Conservation (phyloP, 2,888 invertebrate genomes). For the Ellobium chinense region DNA sequence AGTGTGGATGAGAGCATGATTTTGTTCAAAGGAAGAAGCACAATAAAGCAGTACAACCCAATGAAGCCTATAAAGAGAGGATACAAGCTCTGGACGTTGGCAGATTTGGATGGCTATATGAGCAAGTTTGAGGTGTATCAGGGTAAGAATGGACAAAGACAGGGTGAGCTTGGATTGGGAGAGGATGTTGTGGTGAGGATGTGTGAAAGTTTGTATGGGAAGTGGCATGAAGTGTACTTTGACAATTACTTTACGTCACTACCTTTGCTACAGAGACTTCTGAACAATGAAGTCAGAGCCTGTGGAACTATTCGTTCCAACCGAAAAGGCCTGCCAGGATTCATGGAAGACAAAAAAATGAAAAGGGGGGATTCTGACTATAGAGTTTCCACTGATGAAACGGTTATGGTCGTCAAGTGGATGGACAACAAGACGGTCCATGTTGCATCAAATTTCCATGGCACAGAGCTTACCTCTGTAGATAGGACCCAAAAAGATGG, state of each 20-base stretch:
- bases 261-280: conserved; percentile 32
- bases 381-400: conserved; percentile 20
- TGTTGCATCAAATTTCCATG: conserved; percentile 25
- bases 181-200: conserved; percentile 45
- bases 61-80: conserved; percentile 47
- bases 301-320: conserved; percentile 47
- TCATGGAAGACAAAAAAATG: conserved; percentile 23
- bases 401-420: conserved; percentile 34
- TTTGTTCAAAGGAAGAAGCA: conserved; percentile 39
- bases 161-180: conserved; percentile 18
- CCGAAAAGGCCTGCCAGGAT: conserved; percentile 34
- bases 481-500: conserved; percentile 29
- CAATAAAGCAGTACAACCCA: conserved; percentile 45
- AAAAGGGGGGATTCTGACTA: conserved; percentile 20
- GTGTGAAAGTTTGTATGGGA: neutral
- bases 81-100: conserved; percentile 8
- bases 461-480: neutral
- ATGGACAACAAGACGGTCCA: conserved; percentile 39
- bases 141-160: neutral
- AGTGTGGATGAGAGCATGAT: conserved; percentile 46
- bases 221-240: conserved; percentile 24
- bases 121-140: conserved; percentile 30
- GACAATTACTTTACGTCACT: conserved; percentile 44
- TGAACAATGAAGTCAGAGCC: neutral
- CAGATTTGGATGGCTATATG: conserved; percentile 16